Evolutionary conservation across 37 sponge, comb jelly and placozoan species (phyloP).

Genomic region (Aplysina aerophoba): DNA sequence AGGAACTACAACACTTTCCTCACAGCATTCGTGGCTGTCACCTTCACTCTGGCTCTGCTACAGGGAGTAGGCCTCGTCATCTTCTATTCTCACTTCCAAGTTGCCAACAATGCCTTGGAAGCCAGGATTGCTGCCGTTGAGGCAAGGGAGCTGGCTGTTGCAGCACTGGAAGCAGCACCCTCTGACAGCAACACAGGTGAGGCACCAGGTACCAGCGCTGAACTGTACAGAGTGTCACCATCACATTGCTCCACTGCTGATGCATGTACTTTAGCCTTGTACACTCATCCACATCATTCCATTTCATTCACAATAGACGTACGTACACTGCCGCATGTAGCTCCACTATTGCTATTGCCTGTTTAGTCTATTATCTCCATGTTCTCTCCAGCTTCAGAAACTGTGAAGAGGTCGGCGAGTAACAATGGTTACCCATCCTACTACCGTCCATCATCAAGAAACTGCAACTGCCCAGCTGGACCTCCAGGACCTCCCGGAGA

Average conservation of each 20-base stretch:
- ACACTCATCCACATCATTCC: no score
- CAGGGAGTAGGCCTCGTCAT: slow-evolving; percentile 20
- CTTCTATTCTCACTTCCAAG: slow-evolving; percentile 6
- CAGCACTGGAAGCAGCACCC: no score
- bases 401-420: no score
- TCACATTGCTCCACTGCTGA: not conserved
- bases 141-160: no score
- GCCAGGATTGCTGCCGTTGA: not conserved
- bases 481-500: not conserved
- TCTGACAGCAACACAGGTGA: no score
- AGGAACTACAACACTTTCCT: not conserved
- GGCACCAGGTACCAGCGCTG: not conserved
- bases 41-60: slow-evolving; percentile 13
- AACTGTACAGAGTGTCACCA: not conserved
- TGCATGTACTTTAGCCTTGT: not conserved
- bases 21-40: slow-evolving; percentile 8
- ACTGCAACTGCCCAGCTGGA: not conserved
- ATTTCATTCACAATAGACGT: no score
- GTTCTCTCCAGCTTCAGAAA: no score
- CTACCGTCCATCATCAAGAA: no score
- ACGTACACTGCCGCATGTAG: no score
- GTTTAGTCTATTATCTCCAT: no score
- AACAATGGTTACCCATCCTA: no score
- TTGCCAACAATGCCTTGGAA: not conserved
- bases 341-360: no score